These are phyloP conservation scores for Pantherophis guttatus DNA, from an alignment of 2,113 vertebrate genomes.

Conservation along the genomic window DNA sequence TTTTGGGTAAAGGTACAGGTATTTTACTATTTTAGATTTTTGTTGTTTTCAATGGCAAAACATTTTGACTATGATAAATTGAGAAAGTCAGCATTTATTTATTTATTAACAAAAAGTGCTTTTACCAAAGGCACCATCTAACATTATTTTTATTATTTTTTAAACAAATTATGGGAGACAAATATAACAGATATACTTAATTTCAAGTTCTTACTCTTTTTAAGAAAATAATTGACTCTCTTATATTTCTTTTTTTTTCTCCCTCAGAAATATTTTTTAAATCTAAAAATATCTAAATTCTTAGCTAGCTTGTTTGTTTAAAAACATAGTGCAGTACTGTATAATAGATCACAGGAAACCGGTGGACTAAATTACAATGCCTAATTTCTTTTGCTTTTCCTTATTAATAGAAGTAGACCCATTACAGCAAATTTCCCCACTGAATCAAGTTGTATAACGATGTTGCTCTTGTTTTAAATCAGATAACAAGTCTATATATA, in stretches of 20 bases:
- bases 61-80: neutral
- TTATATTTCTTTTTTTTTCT: neutral
- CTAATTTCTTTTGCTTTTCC: neutral
- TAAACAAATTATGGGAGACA: constrained; percentile 21
- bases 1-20: neutral
- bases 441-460: neutral
- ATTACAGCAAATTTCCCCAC: neutral
- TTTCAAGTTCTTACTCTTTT: neutral
- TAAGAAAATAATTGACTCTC: neutral
- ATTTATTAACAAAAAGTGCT: constrained; percentile 14
- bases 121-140: constrained; percentile 7
- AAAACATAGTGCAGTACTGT: neutral
- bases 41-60: neutral
- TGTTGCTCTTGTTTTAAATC: neutral
- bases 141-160: neutral
- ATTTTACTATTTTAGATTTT: constrained; percentile 34
- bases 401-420: neutral
- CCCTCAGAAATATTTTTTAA: neutral
- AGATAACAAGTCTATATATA: neutral
- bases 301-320: neutral
- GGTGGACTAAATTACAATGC: neutral
- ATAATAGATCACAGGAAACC: neutral
- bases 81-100: neutral
- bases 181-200: constrained; percentile 38
- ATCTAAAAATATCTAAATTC: neutral